Evolutionary conservation across 2,888 invertebrate species (phyloP).

Genomic region (Limnephilus auricula): DNA sequence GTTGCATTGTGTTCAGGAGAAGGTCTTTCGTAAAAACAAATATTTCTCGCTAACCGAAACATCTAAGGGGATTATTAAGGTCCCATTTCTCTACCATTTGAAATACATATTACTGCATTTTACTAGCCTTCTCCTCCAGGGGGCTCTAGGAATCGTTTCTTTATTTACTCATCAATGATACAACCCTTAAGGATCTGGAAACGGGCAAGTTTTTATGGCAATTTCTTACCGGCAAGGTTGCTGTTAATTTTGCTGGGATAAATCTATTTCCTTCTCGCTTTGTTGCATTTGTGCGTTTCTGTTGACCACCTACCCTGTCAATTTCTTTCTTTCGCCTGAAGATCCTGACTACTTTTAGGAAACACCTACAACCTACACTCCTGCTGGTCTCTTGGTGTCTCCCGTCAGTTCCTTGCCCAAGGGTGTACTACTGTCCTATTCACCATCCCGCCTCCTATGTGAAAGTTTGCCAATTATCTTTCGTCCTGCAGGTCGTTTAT

Average conservation of each 20-base stretch:
- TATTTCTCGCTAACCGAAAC: not conserved
- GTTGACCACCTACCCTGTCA: no score
- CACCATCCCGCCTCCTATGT: not conserved
- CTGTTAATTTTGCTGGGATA: no score
- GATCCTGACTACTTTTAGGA: not conserved
- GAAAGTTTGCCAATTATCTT: not conserved
- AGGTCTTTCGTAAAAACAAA: not conserved
- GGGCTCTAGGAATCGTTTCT: not conserved
- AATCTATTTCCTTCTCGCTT: no score
- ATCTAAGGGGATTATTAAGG: not conserved
- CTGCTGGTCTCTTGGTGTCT: not conserved
- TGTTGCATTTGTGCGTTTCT: no score
- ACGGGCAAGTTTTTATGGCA: not conserved
- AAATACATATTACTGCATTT: not conserved
- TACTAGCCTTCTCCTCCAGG: not conserved
- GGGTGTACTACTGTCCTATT: not conserved
- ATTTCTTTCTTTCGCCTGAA: no score
- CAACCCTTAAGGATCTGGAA: not conserved
- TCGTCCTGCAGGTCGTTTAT: not conserved
- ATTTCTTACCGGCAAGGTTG: no score
- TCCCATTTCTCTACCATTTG: not conserved
- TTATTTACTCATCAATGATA: no score
- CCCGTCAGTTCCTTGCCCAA: not conserved
- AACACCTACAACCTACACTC: not conserved
- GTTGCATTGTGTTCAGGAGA: not conserved